Base-by-base conservation (phyloP, 2,888 invertebrate genomes). In the Pseudococcus longispinus region DNA sequence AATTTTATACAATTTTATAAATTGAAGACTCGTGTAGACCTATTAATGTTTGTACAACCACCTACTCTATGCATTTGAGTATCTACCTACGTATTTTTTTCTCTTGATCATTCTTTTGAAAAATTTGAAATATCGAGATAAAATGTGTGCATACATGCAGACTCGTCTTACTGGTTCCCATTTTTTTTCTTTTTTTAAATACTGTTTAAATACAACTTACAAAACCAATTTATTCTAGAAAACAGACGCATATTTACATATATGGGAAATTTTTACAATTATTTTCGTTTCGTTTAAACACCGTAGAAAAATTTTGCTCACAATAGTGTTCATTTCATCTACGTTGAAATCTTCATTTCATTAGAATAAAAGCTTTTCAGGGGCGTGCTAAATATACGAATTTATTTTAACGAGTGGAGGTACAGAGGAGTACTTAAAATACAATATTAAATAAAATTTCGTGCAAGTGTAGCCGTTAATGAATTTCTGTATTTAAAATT, bases 361-460 rank as follows among this genome's bases (percentile, higher is more conserved):
- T 70, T 70, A 70, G 32, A 70, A 70, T 29, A 70, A 70, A 70
- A 70, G 70, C 70, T 70, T 70, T 70, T 70, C 70, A 29, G 29
- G 29, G 29, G 70, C 29, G 70, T 70, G 29, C 29, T 29, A 32
- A 70, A 70, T 29, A 70, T 18, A 60, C 29, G 11, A 65, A 65
- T 70, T 29, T 70, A 29, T 29, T 70, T 70, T 70, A 70, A 70
- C 29, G 32, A 70, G 18, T 29, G 5, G 2, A 26, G 2, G 37
- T 37, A 13, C 13, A 29, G 15, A 32, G 29, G 70, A 9, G 5
- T 26, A 26, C 44, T 15, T 46, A 8, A 15, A 46, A 13, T 13
- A 46, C 44, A 46, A 13, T 26, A 65, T 18, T 29, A 1, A 70
- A 70, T 29, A 2, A 70, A 70, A 70, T 8, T 37, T 37, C 37